Base-by-base conservation (phyloP, 2,797 vertebrate genomes). In the Benthosema pterotum region DNA sequence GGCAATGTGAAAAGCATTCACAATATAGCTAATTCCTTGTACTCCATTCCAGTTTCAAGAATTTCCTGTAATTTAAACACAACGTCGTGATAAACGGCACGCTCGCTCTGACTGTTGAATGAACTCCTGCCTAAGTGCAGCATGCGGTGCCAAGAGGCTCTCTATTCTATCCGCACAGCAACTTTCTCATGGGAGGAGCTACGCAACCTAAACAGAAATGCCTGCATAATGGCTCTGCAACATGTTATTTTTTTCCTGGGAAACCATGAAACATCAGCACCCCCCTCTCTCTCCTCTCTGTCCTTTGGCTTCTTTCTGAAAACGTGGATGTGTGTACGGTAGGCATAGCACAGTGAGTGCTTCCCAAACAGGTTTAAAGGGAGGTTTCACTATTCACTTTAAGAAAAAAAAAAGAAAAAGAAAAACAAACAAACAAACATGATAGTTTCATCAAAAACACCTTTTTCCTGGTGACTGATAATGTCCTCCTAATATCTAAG, bases 91-190 rank as follows among this genome's bases (percentile, higher is more conserved):
- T 72, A 79, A 70, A 88, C 68, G 60, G 14, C 79, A 65, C n/a
- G n/a, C 75, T 79, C 53, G 18, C 15, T 48, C 28, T 81, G 72
- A 86, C 82, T 83, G 65, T 74, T 86, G 85, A 83, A 81, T 84
- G 76, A 88, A 83, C 83, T 83, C 76, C 75, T 52, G 72, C 52
- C 45, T 78, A 77, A 80, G 70, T 75, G 52, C 78, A 78, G 63
- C 67, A 65, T 70, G 50, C 42, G 57, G 45, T 54, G 67, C 75
- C 73, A 85, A 58, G 77, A 52, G 47, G 50, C 48, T 70, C 52
- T 60, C n/a, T n/a, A n/a, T n/a, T n/a, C n/a, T n/a, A n/a, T n/a
- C n/a, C 52, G 51, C 66, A 75, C 55, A 62, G 74, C 16, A 68
- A 65, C 57, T 76, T 74, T 80, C 62, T 77, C 71, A 71, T 54